Evolutionary conservation across 2,113 vertebrate genomes (phyloP), one percentile per base, ranked within the genome.

Genomic region (Gavia stellata): DNA sequence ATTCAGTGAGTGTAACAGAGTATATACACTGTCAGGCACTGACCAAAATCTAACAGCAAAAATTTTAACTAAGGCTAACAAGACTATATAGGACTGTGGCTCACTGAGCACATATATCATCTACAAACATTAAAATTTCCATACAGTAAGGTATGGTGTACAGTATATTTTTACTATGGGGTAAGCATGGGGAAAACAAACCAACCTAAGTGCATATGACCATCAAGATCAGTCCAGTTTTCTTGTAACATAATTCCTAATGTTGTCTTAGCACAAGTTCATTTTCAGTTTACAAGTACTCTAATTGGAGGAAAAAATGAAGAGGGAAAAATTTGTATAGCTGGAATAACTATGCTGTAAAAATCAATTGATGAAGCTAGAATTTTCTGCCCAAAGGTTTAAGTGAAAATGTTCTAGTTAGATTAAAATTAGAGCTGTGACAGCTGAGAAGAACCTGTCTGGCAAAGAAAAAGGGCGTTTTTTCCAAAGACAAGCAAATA

Each of bases 401-500:
- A 73, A 52, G 12, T 74, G 36, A 66, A 88, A 66, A 42, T 83
- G 53, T 96, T 96, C 38, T n/a, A 55, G 58, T 85, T 65, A 94
- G 71, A 95, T 96, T 91, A 92, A 96, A 95, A 96, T 92, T 55
- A 92, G 84, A 81, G 34, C 31, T 40, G 9, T 53, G 88, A 90
- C 58, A 31, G 23, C 70, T 89, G 52, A 67, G 77, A 92, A 90
- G 89, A 96, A 52, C 36, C 65, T 89, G 14, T 67, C 61, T 78
- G 36, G 78, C 86, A 82, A 72, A 77, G 55, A 96, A 94, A 94
- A 94, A 83, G 59, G 50, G n/a, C 56, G 94, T 59, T 28, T 92
- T 96, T 96, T 80, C 83, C 89, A 95, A 97, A 94, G 83, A 95
- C 70, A 90, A 97, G 94, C 63, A 94, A 95, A 97, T 40, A 49